Conservation (phyloP, 2,113 vertebrate species). For the Ahaetulla prasina region DNA sequence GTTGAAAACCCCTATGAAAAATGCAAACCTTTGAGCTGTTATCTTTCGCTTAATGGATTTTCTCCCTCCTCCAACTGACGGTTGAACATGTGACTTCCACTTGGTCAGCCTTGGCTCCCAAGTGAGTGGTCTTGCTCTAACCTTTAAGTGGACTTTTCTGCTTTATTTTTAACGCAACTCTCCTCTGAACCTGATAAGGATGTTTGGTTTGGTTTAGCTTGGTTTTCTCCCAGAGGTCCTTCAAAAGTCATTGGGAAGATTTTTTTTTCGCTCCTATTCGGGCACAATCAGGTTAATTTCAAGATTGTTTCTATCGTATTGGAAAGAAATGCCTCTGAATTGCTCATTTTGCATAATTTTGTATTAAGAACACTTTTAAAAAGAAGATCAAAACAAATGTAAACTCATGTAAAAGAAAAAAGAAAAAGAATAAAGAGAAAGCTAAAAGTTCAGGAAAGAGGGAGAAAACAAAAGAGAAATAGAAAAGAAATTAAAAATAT, state of each 20-base stretch:
- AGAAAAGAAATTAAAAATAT: background rate
- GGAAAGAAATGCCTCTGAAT: background rate
- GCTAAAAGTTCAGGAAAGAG: background rate
- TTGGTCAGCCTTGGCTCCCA: background rate
- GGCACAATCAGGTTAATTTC: background rate
- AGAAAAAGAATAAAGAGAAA: background rate
- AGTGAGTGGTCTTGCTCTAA: background rate
- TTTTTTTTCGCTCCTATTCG: background rate
- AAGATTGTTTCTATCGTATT: no score
- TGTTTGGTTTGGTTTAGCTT: background rate
- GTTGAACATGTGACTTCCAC: background rate
- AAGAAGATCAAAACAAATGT: background rate
- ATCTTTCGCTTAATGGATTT: background rate
- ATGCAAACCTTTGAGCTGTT: background rate
- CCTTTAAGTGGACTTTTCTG: background rate
- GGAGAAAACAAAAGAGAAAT: background rate
- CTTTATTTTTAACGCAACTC: background rate
- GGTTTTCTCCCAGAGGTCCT: background rate
- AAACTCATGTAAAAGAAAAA: background rate
- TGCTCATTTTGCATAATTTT: background rate
- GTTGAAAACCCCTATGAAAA: background rate
- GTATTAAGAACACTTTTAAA: background rate
- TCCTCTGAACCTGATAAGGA: background rate
- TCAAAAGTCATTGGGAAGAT: background rate
- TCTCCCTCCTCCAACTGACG: background rate